phyloP scores from a whole-genome alignment of 2,797 vertebrate species.

The Synanceia verrucosa region DNA sequence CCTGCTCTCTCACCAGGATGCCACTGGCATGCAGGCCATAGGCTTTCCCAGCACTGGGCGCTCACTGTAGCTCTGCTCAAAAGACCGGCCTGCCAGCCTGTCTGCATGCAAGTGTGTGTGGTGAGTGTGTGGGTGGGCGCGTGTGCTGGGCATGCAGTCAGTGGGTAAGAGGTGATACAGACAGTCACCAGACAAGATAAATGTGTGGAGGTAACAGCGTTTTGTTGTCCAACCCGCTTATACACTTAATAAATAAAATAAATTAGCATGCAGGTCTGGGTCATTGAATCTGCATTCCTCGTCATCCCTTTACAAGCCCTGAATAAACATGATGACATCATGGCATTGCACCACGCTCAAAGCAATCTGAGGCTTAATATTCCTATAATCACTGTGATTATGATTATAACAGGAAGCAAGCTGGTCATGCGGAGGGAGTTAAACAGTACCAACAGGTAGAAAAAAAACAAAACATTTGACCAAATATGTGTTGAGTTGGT shows the following conservation, averaged over 20 bases:
- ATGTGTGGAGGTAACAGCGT: background rate
- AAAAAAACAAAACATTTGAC: background rate
- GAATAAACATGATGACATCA: slow-evolving; percentile 18
- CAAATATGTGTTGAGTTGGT: background rate
- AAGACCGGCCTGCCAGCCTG: slow-evolving; percentile 21
- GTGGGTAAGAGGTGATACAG: slow-evolving; percentile 8
- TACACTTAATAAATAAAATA: background rate
- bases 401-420: slow-evolving; percentile 9
- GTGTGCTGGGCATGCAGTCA: slow-evolving; percentile 17
- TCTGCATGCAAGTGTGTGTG: slow-evolving; percentile 30
- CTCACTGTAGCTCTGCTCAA: slow-evolving; percentile 30
- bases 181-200: slow-evolving; percentile 5
- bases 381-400: slow-evolving; percentile 26
- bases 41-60: slow-evolving; percentile 72
- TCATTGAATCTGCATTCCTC: background rate
- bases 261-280: background rate
- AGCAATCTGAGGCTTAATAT: slow-evolving; percentile 27
- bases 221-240: background rate
- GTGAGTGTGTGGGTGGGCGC: slow-evolving; percentile 49
- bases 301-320: background rate
- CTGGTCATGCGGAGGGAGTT: slow-evolving; percentile 2
- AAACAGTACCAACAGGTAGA: slow-evolving; percentile 2
- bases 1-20: slow-evolving; percentile 71
- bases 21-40: slow-evolving; percentile 60
- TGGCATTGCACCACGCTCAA: slow-evolving; percentile 7